Conservation (phyloP, 1,140 invertebrate genomes). For the Ptiloglossa arizonensis region DNA sequence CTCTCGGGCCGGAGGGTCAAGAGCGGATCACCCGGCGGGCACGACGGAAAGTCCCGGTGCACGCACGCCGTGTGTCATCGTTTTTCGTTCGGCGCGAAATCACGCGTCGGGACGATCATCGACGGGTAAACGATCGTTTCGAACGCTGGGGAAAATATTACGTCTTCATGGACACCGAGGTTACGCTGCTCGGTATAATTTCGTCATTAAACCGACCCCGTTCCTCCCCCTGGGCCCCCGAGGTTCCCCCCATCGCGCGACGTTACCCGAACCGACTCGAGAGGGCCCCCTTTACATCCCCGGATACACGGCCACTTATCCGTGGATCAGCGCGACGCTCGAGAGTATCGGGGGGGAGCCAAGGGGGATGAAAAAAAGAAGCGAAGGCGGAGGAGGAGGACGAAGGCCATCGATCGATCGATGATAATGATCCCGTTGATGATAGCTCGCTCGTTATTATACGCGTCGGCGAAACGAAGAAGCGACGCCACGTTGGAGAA, state of each 20-base stretch:
- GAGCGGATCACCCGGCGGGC: neutral
- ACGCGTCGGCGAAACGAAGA: constrained; percentile 19
- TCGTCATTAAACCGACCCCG: constrained; percentile 68
- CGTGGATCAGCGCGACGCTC: constrained; percentile 16
- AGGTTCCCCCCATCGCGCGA: too few relatives aligned
- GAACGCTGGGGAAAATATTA: constrained; percentile 54
- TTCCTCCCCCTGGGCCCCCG: constrained; percentile 3
- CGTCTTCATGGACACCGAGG: constrained; percentile 59
- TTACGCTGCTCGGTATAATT: constrained; percentile 70
- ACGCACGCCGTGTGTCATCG: constrained; percentile 30
- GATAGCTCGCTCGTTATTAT: constrained; percentile 71
- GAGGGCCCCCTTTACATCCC: constrained; percentile 11
- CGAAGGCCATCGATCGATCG: constrained; percentile 57
- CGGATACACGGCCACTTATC: constrained; percentile 22
- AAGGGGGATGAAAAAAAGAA: neutral
- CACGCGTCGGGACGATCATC: constrained; percentile 22
- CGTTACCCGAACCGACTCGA: too few relatives aligned
- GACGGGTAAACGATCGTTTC: constrained; percentile 42
- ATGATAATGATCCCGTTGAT: constrained; percentile 76
- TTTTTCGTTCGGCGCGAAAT: constrained; percentile 33
- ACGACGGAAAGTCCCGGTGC: neutral
- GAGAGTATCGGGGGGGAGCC: constrained; percentile 5
- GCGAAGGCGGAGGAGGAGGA: constrained; percentile 31
- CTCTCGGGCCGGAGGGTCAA: constrained; percentile 7
- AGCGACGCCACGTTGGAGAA: constrained; percentile 34